Conservation (phyloP, 2,113 vertebrate species). For the Chaetura pelagica region DNA sequence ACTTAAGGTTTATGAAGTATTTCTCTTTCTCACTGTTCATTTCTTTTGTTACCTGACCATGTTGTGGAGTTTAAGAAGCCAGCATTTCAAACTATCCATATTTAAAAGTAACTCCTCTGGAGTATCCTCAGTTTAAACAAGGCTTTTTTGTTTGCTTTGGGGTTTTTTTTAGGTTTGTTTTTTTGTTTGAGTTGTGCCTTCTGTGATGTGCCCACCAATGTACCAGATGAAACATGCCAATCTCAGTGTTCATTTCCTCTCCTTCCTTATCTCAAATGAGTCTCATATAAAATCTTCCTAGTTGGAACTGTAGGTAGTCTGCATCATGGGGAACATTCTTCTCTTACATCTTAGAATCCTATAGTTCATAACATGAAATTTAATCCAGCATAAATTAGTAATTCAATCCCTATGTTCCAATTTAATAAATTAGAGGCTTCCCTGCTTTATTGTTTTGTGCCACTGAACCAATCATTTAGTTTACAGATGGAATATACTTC, state of each 20-base stretch:
- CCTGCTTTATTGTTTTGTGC: slow-evolving; percentile 81
- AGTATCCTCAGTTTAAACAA: not conserved
- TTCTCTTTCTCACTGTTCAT: not conserved
- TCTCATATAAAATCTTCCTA: slow-evolving; percentile 45
- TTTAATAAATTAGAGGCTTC: slow-evolving; percentile 79
- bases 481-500: slow-evolving; percentile 71
- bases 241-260: slow-evolving; percentile 21
- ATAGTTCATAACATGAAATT: slow-evolving; percentile 78
- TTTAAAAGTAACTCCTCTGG: not conserved
- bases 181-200: not conserved
- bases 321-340: slow-evolving; percentile 64
- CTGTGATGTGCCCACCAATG: not conserved
- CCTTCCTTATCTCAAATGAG: slow-evolving; percentile 16
- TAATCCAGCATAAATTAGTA: slow-evolving; percentile 79
- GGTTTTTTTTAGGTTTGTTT: not conserved
- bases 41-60: not conserved
- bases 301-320: slow-evolving; percentile 53
- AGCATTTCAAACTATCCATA: not conserved
- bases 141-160: not conserved
- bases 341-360: slow-evolving; percentile 68
- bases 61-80: not conserved
- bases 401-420: slow-evolving; percentile 79
- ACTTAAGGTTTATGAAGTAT: slow-evolving; percentile 9
- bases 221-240: not conserved
- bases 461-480: slow-evolving; percentile 75